Conservation (phyloP, 1,140 invertebrate species). For the Forficula auricularia region DNA sequence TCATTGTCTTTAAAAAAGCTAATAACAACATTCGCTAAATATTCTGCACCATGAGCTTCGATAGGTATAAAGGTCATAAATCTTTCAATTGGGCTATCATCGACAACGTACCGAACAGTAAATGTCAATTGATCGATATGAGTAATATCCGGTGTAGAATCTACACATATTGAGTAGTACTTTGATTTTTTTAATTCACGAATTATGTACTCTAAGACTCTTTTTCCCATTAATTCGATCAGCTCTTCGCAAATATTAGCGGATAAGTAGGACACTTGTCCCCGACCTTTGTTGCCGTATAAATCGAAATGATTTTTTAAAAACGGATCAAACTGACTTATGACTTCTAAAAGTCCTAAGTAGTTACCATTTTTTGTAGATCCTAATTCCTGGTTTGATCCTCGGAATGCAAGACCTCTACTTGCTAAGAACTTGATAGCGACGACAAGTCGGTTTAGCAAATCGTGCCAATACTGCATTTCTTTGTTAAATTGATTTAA, state of each 20-base stretch:
- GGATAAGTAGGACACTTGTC: slow-evolving; percentile 13
- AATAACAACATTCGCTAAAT: not conserved
- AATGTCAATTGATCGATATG: not conserved
- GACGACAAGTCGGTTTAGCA: slow-evolving; percentile 16
- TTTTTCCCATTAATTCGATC: not conserved
- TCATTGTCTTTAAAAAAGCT: too few relatives aligned
- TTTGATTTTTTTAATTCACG: not conserved
- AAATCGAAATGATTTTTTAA: slow-evolving; percentile 19
- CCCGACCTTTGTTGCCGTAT: slow-evolving; percentile 19
- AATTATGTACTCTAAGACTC: not conserved
- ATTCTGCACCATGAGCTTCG: not conserved
- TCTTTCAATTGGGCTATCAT: not conserved
- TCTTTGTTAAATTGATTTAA: slow-evolving; percentile 6
- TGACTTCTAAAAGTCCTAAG: slow-evolving; percentile 18
- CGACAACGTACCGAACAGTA: not conserved
- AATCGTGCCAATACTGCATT: slow-evolving; percentile 13
- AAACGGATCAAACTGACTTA: slow-evolving; percentile 16
- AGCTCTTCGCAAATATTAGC: not conserved
- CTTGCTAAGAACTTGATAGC: slow-evolving; percentile 15
- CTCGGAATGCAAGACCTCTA: slow-evolving; percentile 17
- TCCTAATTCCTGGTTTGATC: slow-evolving; percentile 17
- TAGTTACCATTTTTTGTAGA: slow-evolving; percentile 18
- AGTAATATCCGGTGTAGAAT: slow-evolving; percentile 1
- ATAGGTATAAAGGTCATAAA: not conserved
- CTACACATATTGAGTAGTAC: not conserved